Percentiles rank a stretch among this genome's conserved stretches.
These are phyloP conservation scores for Clepsis dumicolana DNA, from an alignment of 2,888 invertebrate genomes.

Conservation along the genomic window DNA sequence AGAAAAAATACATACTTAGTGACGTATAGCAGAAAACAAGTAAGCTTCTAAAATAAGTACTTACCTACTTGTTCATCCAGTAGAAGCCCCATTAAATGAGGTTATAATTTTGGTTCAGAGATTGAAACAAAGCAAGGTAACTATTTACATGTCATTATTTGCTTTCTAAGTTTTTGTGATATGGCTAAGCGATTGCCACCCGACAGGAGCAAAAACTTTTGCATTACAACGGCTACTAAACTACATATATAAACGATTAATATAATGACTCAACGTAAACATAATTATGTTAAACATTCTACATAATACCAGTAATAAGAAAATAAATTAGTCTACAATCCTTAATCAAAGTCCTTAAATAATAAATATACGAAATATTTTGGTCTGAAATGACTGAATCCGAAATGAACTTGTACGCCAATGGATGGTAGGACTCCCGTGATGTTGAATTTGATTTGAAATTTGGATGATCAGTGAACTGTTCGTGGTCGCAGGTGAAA, in stretches of 20 bases:
- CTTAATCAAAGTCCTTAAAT: constrained; percentile 40
- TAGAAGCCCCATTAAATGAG: too few relatives aligned
- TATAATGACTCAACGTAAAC: constrained; percentile 61
- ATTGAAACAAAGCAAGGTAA: background rate
- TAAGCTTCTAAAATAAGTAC: too few relatives aligned
- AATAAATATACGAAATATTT: constrained; percentile 50
- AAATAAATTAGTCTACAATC: constrained; percentile 44
- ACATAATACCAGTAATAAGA: constrained; percentile 44
- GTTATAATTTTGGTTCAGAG: background rate
- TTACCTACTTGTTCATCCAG: too few relatives aligned
- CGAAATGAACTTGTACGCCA: constrained; percentile 45
- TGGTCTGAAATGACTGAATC: constrained; percentile 56
- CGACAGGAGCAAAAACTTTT: constrained; percentile 41
- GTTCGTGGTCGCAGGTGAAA: constrained; percentile 36
- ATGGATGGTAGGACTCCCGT: constrained; percentile 47
- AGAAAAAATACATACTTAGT: too few relatives aligned
- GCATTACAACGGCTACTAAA: constrained; percentile 48
- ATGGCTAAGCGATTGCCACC: constrained; percentile 45
- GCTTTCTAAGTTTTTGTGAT: constrained; percentile 35
- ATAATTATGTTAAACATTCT: constrained; percentile 49
- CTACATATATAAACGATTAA: constrained; percentile 53
- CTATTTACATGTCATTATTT: background rate
- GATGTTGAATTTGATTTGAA: constrained; percentile 26
- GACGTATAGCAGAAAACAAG: too few relatives aligned
- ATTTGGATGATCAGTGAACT: constrained; percentile 23